Evolutionary conservation across 2,888 invertebrate genomes (phyloP), one percentile per base, ranked within the genome.

Genomic region (Malacosoma neustria): DNA sequence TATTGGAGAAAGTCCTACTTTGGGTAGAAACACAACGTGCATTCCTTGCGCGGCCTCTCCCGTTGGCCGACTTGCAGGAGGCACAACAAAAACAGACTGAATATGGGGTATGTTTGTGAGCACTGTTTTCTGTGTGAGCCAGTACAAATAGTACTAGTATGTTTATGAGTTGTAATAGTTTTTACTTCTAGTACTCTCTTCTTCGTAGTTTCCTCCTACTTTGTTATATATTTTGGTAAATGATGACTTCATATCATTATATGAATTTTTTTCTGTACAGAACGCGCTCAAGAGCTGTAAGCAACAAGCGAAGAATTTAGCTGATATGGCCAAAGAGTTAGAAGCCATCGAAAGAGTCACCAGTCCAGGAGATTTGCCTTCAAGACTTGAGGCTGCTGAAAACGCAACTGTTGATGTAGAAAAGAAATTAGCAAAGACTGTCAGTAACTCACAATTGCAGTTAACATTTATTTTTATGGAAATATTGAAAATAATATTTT

Each of bases 261-360:
- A 4, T 15, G 13, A 7, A 1, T 32, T 38, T 47, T 32, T 48
- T 42, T 55, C 45, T 54, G 87, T 87, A 49, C 82, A 94, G 92
- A 91, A 90, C 68, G 94, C 94, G 65, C 93, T 94, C 49, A 96
- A 96, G 82, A 93, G 93, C 77, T 93, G 95, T 81, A 96, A 95
- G 77, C 91, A 92, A 61, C 93, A 93, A 66, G 91, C 92, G 49
- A 95, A 95, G 76, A 93, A 95, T 71, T 85, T 96, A 64, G 93
- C 93, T 57, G 96, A 97, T 70, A 97, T 97, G 96, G 91, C 93
- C 35, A 95, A 93, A 70, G 96, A 96, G 76, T 87, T 97, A 63
- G 95, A 95, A 61, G 89, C 90, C 40, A 95, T 97, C 48, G 91
- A 92, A 51, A 92, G 93, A 59, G 91, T 93, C 3, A 95, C 96